Evolutionary conservation across 2,113 vertebrate species (phyloP).

Genomic region (Collichthys lucidus): DNA sequence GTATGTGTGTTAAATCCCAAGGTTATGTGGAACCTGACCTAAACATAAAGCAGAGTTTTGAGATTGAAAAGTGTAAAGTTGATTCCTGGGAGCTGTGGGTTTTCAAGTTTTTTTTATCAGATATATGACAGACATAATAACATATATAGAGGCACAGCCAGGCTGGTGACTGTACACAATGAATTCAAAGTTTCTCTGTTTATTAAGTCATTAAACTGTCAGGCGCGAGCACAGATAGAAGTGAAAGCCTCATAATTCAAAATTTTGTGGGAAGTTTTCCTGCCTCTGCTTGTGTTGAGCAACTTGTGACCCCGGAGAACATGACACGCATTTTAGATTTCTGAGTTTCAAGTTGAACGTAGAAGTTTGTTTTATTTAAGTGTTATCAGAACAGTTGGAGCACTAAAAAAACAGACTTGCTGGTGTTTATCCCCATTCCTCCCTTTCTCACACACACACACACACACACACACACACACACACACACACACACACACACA

Average conservation of each 20-base stretch:
- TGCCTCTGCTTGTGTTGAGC: conserved; percentile 30
- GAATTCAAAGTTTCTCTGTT: conserved; percentile 39
- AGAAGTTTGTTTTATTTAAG: neutral
- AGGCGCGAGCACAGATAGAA: conserved; percentile 15
- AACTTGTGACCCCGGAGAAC: neutral
- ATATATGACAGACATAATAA: conserved; percentile 44
- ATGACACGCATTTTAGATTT: neutral
- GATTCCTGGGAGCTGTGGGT: neutral
- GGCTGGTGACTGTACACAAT: conserved; percentile 17
- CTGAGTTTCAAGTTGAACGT: neutral
- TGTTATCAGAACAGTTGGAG: neutral
- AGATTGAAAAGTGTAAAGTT: conserved; percentile 5
- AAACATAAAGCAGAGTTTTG: conserved; percentile 16
- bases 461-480: neutral
- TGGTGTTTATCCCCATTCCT: neutral
- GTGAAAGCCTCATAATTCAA: conserved; percentile 34
- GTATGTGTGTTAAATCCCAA: conserved; percentile 9
- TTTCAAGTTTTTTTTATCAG: conserved; percentile 7
- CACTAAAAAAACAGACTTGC: neutral
- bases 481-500: conserved; percentile 8
- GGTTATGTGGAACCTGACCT: conserved; percentile 4
- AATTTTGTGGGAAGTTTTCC: conserved; percentile 29
- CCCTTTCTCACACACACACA: neutral
- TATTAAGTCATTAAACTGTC: conserved; percentile 49
- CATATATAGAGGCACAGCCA: conserved; percentile 13